Conservation (phyloP, 1,140 invertebrate species). For the Aphidius gifuensis region DNA sequence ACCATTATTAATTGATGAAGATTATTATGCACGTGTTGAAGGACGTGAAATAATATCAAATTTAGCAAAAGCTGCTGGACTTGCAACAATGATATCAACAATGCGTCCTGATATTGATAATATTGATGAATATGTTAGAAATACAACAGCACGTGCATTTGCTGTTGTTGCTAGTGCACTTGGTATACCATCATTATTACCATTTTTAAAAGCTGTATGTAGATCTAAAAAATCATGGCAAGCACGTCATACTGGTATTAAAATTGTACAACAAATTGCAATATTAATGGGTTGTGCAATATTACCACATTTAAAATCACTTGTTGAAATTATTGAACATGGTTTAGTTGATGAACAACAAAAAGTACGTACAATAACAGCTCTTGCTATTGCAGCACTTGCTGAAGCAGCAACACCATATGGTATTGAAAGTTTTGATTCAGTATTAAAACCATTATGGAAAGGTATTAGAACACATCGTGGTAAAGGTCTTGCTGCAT, state of each 20-base stretch:
- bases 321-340: constrained; percentile 99
- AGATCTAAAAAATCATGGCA: constrained; percentile 99
- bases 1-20: constrained; percentile 97
- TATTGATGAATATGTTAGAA: constrained; percentile 99
- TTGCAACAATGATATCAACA: constrained; percentile 99
- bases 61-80: constrained; percentile 97
- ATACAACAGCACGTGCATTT: constrained; percentile 98
- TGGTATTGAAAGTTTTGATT: constrained; percentile 99
- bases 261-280: constrained; percentile 99
- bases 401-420: constrained; percentile 98
- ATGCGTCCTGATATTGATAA: constrained; percentile 99
- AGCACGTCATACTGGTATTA: constrained; percentile 98
- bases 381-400: constrained; percentile 94
- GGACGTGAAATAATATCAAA: constrained; percentile 99
- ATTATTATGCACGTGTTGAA: constrained; percentile 99
- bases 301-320: constrained; percentile 92
- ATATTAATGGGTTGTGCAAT: constrained; percentile 99
- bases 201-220: constrained; percentile 99
- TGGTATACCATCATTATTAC: constrained; percentile 95
- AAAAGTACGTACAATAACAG: constrained; percentile 95
- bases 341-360: constrained; percentile 86
- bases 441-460: constrained; percentile 98
- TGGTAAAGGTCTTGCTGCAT: constrained; percentile 98
- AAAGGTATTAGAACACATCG: constrained; percentile 98
- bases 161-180: constrained; percentile 98